Evolutionary conservation across 2,113 vertebrate species (phyloP).

Genomic region (Sprattus sprattus): DNA sequence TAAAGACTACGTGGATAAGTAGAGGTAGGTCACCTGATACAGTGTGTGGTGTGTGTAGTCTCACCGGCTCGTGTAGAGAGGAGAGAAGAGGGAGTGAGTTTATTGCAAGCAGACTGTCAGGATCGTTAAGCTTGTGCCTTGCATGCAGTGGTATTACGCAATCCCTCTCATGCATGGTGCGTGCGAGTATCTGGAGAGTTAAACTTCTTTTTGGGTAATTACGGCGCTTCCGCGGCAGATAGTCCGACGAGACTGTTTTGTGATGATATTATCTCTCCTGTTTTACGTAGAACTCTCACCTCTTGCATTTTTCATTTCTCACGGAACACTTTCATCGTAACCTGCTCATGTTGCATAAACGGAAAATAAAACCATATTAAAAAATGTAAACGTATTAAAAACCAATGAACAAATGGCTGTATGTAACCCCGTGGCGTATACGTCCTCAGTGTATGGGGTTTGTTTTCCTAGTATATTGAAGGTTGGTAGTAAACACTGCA

Average conservation of each 20-base stretch:
- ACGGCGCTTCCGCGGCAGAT: background rate
- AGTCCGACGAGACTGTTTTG: background rate
- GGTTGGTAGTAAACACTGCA: background rate
- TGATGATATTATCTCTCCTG: background rate
- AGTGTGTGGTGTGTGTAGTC: conserved; percentile 17
- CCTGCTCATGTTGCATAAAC: background rate
- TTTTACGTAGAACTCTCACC: background rate
- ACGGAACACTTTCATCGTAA: conserved; percentile 8
- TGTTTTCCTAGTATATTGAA: background rate
- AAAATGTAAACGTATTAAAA: background rate
- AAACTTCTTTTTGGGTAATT: conserved; percentile 14
- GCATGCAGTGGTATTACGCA: background rate
- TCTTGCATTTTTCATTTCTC: background rate
- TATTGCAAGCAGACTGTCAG: background rate
- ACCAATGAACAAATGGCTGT: background rate
- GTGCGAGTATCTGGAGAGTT: background rate
- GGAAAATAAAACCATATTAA: background rate
- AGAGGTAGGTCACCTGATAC: conserved; percentile 50
- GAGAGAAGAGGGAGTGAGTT: background rate
- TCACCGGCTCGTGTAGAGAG: conserved; percentile 24
- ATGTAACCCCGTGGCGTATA: background rate
- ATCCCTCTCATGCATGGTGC: background rate
- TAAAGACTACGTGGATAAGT: conserved; percentile 21
- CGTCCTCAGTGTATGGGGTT: background rate
- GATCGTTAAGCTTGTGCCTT: background rate